These are phyloP conservation scores for Eurypyga helias DNA, from an alignment of 2,113 vertebrate species.

Conservation along the genomic window DNA sequence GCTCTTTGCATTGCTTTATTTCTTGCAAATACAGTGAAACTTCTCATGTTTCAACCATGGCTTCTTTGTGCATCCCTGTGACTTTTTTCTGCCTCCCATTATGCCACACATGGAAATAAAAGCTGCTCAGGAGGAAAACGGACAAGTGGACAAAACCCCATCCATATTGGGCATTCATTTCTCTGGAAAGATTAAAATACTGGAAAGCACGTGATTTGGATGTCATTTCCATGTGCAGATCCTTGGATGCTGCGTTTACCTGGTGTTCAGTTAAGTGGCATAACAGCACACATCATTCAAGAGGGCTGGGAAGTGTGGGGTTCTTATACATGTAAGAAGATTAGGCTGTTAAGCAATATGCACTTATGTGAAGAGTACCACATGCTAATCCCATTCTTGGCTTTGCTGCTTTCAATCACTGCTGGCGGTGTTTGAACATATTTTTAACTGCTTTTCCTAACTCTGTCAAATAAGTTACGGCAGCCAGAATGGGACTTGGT, in stretches of 20 bases:
- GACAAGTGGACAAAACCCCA: background rate
- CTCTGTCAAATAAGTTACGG: background rate
- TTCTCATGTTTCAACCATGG: background rate
- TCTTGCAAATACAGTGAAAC: background rate
- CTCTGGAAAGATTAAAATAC: constrained; percentile 4
- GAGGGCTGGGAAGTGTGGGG: background rate
- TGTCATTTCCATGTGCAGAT: constrained; percentile 2
- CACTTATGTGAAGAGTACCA: constrained; percentile 30
- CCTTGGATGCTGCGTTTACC: constrained; percentile 37
- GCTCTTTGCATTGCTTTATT: background rate
- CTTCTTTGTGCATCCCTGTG: background rate
- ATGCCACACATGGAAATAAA: background rate
- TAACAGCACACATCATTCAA: constrained; percentile 8
- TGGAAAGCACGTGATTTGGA: constrained; percentile 29
- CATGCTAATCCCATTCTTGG: constrained; percentile 40
- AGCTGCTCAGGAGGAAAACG: background rate
- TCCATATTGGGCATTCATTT: background rate
- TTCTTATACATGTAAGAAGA: constrained; percentile 17
- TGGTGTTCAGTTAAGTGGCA: constrained; percentile 11
- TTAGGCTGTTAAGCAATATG: constrained; percentile 49
- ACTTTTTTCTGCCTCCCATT: background rate
- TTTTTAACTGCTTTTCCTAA: constrained; percentile 22
- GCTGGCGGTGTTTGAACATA: background rate
- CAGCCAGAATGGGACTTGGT: background rate
- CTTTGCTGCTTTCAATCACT: background rate